These are phyloP conservation scores for Carterocephalus palaemon DNA, from an alignment of 2,888 invertebrate species.

Conservation along the genomic window DNA sequence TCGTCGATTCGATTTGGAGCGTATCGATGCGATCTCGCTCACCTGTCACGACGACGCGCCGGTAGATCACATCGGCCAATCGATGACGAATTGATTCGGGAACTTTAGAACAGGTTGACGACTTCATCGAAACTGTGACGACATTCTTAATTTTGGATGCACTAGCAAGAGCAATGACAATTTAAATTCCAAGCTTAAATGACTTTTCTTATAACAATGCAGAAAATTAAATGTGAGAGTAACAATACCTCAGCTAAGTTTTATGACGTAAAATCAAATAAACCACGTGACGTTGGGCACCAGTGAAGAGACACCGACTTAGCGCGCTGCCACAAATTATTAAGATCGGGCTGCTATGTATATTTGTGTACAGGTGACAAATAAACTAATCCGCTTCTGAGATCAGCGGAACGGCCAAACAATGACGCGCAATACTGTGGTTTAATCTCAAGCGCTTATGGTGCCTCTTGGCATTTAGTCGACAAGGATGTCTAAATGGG, in stretches of 20 bases:
- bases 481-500: slow-evolving; percentile 29
- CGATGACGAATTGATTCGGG: slow-evolving; percentile 69
- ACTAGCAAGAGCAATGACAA: too few relatives aligned
- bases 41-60: slow-evolving; percentile 60
- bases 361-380: slow-evolving; percentile 39
- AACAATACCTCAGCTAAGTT: too few relatives aligned
- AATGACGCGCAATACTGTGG: slow-evolving; percentile 21
- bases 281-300: too few relatives aligned
- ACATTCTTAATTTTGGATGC: slow-evolving; percentile 51
- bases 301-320: too few relatives aligned
- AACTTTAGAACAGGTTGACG: slow-evolving; percentile 47
- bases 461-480: slow-evolving; percentile 19
- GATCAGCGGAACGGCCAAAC: slow-evolving; percentile 27
- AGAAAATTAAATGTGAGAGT: too few relatives aligned
- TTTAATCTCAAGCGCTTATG: slow-evolving; percentile 23
- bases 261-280: too few relatives aligned
- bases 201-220: too few relatives aligned
- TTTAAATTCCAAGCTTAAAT: too few relatives aligned
- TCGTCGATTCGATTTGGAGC: slow-evolving; percentile 58
- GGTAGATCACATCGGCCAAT: slow-evolving; percentile 66
- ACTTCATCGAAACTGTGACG: slow-evolving; percentile 63
- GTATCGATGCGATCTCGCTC: slow-evolving; percentile 45
- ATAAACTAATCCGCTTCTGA: slow-evolving; percentile 34
- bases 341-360: slow-evolving; percentile 47
- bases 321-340: slow-evolving; percentile 45